Evolutionary conservation across 2,888 invertebrate genomes (phyloP).

Genomic region (Criorhina ranunculi): DNA sequence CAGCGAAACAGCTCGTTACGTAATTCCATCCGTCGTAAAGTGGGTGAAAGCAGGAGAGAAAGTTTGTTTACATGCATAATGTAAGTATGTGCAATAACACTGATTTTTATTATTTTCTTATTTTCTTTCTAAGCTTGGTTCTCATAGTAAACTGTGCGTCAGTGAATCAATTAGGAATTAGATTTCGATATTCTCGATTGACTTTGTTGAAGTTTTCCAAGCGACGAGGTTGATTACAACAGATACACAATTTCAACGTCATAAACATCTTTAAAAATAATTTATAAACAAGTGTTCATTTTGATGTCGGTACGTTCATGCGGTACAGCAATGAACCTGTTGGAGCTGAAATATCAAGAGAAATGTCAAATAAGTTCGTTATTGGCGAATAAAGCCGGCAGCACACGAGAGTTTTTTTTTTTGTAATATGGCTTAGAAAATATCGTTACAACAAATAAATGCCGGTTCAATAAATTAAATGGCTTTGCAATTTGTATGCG

Average conservation of each 20-base stretch:
- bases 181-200: not conserved
- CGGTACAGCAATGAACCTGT: not conserved
- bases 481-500: no score
- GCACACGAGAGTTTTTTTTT: no score
- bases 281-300: slow-evolving; percentile 2
- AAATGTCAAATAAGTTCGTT: no score
- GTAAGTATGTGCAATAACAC: slow-evolving; percentile 8
- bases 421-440: no score
- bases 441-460: no score
- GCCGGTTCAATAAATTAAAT: no score
- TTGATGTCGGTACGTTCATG: not conserved
- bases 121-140: slow-evolving; percentile 11
- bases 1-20: slow-evolving; percentile 26
- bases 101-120: not conserved
- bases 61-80: slow-evolving; percentile 65
- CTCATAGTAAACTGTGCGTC: not conserved
- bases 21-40: slow-evolving; percentile 16
- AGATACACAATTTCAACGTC: slow-evolving; percentile 15
- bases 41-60: not conserved
- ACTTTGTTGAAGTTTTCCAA: not conserved
- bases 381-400: no score
- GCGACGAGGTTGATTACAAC: slow-evolving; percentile 5
- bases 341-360: no score
- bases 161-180: not conserved
- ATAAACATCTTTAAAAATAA: slow-evolving; percentile 5